Percentiles rank a stretch among this genome's conserved stretches.
phyloP scores from a whole-genome alignment of 1,140 invertebrate genomes.

The Vollenhovia emeryi region DNA sequence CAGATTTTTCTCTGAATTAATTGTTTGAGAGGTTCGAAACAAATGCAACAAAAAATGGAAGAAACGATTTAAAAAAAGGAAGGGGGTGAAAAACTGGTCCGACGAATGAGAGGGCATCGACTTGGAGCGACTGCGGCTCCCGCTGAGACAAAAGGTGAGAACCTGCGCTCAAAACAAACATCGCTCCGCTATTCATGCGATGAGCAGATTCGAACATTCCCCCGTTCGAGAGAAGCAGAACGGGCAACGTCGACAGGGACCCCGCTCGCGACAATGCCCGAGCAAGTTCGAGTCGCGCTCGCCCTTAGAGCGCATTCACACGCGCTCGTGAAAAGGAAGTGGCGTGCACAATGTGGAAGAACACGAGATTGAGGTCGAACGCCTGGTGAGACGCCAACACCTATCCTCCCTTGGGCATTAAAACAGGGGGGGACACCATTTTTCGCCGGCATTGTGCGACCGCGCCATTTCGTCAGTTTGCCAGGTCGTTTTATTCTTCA shows the following conservation, averaged over 20 bases:
- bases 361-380: constrained; percentile 65
- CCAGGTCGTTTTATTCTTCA: neutral
- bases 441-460: constrained; percentile 49
- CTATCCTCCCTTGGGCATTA: constrained; percentile 64
- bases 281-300: constrained; percentile 74
- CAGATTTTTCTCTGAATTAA: neutral
- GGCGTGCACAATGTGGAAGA: constrained; percentile 49
- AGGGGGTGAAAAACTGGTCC: neutral
- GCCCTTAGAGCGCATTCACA: constrained; percentile 77
- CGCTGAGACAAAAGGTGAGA: constrained; percentile 80
- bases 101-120: neutral
- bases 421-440: constrained; percentile 45
- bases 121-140: constrained; percentile 71
- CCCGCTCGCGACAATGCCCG: constrained; percentile 73
- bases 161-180: constrained; percentile 85
- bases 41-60: constrained; percentile 1
- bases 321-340: constrained; percentile 78
- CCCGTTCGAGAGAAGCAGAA: constrained; percentile 34
- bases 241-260: constrained; percentile 32
- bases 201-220: constrained; percentile 74
- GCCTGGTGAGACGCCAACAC: constrained; percentile 76
- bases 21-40: neutral
- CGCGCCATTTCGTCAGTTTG: constrained; percentile 1
- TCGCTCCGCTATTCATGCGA: constrained; percentile 79
- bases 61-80: neutral